phyloP scores from a whole-genome alignment of 2,113 vertebrate species.

The Eptesicus fuscus region DNA sequence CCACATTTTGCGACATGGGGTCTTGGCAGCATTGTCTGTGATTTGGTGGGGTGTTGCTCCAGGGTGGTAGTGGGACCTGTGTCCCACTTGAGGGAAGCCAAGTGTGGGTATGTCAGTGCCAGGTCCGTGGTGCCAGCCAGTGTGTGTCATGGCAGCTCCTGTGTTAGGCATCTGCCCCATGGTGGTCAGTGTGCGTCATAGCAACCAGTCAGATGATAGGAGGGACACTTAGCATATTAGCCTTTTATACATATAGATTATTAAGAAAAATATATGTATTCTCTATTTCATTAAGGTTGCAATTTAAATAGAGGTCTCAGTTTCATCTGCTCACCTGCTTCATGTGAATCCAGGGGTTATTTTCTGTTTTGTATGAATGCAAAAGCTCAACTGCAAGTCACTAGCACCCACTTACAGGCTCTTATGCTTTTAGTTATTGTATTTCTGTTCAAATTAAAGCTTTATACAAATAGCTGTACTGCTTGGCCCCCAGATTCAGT shows the following conservation, averaged over 20 bases:
- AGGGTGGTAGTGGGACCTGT: too few species aligned
- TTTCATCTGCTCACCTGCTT: not conserved
- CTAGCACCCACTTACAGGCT: not conserved
- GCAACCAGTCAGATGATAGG: too few species aligned
- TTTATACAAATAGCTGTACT: constrained; percentile 5
- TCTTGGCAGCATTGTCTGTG: too few species aligned
- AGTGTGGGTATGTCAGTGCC: too few species aligned
- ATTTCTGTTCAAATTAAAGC: constrained; percentile 49
- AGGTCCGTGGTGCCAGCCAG: too few species aligned
- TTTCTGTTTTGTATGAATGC: not conserved
- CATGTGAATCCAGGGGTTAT: not conserved
- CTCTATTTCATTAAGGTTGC: not conserved
- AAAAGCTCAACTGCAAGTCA: constrained; percentile 7
- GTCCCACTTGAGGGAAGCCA: too few species aligned
- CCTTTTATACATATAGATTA: not conserved
- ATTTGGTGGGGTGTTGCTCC: too few species aligned
- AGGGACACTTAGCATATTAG: too few species aligned
- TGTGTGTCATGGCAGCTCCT: too few species aligned
- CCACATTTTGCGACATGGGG: too few species aligned
- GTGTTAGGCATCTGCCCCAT: too few species aligned
- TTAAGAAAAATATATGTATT: not conserved
- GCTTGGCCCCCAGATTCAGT: not conserved
- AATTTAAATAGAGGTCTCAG: not conserved
- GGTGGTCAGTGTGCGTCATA: too few species aligned
- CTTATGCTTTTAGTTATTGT: not conserved